Evolutionary conservation across 2,797 vertebrate genomes (phyloP).

Genomic region (Anisognathus igniventris): DNA sequence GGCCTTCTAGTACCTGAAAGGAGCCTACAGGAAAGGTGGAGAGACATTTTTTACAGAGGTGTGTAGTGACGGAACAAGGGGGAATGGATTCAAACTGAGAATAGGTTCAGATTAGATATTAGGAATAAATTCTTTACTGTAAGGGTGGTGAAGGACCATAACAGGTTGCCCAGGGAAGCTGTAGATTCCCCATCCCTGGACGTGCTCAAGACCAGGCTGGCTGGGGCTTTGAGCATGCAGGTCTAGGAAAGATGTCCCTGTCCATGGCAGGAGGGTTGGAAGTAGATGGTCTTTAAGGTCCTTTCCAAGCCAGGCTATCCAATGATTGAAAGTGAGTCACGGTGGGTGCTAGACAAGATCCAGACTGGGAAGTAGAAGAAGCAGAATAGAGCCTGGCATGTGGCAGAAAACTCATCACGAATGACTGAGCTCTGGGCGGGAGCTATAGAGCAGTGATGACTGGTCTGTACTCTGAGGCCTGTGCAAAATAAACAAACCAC

Average conservation of each 20-base stretch:
- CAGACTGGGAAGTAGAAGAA: background rate
- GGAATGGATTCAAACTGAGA: background rate
- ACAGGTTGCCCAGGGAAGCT: background rate
- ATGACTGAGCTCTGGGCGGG: background rate
- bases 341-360: background rate
- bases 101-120: background rate
- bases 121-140: too few relatives aligned
- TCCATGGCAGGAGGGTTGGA: background rate
- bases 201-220: background rate
- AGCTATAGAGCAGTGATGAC: background rate
- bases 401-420: background rate
- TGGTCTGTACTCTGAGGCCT: background rate
- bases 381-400: background rate
- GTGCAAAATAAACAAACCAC: background rate
- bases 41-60: background rate
- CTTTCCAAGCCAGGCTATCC: background rate
- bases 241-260: background rate
- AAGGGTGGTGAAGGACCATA: background rate
- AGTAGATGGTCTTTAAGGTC: background rate
- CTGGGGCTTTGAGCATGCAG: fast-evolving
- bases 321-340: background rate
- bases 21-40: background rate
- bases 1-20: background rate
- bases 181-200: background rate
- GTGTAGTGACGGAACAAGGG: background rate